Conservation (phyloP, 2,797 vertebrate species). For the Adelosebastes latens region DNA sequence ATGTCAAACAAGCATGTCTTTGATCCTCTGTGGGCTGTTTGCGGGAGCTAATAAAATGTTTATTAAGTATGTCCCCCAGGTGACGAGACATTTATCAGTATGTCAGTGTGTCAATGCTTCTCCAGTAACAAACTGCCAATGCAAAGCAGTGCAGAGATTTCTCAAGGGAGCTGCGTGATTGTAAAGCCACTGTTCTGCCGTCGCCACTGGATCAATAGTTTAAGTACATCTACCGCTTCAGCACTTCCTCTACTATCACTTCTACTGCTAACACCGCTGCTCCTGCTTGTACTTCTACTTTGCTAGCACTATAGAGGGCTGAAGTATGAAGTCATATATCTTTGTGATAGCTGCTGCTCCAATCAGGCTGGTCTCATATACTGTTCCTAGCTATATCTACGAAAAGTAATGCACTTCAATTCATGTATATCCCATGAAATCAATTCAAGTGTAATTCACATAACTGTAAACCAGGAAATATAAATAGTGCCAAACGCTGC, state of each 20-base stretch:
- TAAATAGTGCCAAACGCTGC: no score
- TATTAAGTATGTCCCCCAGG: constrained; percentile 58
- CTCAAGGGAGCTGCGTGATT: constrained; percentile 28
- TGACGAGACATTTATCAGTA: constrained; percentile 55
- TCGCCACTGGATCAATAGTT: constrained; percentile 25
- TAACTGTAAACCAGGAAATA: no score
- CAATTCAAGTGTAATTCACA: no score
- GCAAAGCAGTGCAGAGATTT: constrained; percentile 34
- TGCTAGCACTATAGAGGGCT: neutral
- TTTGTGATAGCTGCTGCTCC: neutral
- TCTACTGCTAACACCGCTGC: neutral
- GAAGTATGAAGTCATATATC: neutral
- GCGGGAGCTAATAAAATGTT: constrained; percentile 62
- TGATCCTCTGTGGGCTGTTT: constrained; percentile 45
- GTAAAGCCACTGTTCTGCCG: constrained; percentile 8
- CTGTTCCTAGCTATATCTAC: no score
- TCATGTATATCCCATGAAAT: no score
- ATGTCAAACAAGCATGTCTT: constrained; percentile 61
- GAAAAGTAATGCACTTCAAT: no score
- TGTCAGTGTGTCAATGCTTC: constrained; percentile 40
- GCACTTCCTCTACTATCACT: neutral
- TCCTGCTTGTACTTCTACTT: neutral
- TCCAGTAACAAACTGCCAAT: constrained; percentile 41
- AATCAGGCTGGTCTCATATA: no score
- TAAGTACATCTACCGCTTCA: constrained; percentile 1